Percentiles rank a stretch among this genome's conserved stretches.
These are phyloP conservation scores for Bostrychus sinensis DNA, from an alignment of 2,113 vertebrate genomes.

Conservation along the genomic window DNA sequence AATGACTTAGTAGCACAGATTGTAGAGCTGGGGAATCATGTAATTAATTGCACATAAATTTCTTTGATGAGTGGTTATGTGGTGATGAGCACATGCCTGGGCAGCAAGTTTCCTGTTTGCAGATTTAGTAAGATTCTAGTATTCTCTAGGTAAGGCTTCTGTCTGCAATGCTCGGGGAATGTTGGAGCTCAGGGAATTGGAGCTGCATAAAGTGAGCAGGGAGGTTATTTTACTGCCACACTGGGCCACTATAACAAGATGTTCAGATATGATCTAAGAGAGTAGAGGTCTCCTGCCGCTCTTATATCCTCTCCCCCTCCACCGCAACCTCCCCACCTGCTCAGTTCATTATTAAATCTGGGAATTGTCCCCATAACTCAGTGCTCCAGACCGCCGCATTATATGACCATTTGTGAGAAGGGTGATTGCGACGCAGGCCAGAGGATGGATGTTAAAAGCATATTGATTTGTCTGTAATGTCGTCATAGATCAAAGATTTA, in stretches of 20 bases:
- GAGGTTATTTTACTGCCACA: constrained; percentile 74
- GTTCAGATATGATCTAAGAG: constrained; percentile 80
- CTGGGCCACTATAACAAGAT: constrained; percentile 76
- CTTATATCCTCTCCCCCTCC: constrained; percentile 52
- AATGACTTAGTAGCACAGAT: constrained; percentile 83
- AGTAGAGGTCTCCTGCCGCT: constrained; percentile 71
- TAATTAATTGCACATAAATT: constrained; percentile 97
- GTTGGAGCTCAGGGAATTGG: constrained; percentile 45
- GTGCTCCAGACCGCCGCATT: constrained; percentile 71
- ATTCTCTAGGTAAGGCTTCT: constrained; percentile 13
- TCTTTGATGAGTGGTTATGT: constrained; percentile 95
- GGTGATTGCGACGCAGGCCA: constrained; percentile 67
- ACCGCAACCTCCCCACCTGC: constrained; percentile 57
- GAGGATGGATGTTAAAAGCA: constrained; percentile 84
- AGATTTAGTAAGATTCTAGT: constrained; percentile 38
- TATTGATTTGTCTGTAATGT: constrained; percentile 83
- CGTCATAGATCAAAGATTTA: constrained; percentile 80
- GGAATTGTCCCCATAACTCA: constrained; percentile 83
- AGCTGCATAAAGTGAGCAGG: constrained; percentile 57
- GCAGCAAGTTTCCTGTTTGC: constrained; percentile 61
- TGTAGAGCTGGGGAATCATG: constrained; percentile 90
- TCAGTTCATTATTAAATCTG: constrained; percentile 81
- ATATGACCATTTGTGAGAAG: constrained; percentile 79
- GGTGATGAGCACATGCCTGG: constrained; percentile 89
- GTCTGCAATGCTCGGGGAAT: constrained; percentile 17